These are phyloP conservation scores for Burhinus bistriatus DNA, from an alignment of 2,113 vertebrate genomes.

Conservation along the genomic window DNA sequence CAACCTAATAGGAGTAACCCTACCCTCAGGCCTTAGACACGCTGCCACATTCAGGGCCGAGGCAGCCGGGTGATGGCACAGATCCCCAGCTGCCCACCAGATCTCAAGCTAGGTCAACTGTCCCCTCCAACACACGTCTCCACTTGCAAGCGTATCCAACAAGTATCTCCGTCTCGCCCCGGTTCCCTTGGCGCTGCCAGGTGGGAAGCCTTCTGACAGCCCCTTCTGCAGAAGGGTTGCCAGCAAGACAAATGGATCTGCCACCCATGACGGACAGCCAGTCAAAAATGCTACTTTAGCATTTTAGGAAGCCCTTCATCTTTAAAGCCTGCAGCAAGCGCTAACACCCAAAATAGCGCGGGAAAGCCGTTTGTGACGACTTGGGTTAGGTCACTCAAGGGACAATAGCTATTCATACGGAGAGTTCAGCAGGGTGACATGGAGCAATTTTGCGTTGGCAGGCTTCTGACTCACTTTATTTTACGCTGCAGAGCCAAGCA, in stretches of 20 bases:
- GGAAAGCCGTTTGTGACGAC: background rate
- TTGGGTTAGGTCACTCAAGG: background rate
- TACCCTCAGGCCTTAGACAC: too few species aligned
- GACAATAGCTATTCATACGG: background rate
- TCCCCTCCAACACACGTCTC: background rate
- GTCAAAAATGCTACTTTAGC: background rate
- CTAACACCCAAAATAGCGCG: too few species aligned
- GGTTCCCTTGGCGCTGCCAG: background rate
- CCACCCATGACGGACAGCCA: rapidly evolving
- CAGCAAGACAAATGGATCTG: rapidly evolving
- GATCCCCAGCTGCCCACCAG: background rate
- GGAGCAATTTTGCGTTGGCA: background rate
- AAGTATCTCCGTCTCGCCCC: rapidly evolving
- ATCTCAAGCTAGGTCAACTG: rapidly evolving
- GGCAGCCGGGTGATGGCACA: rapidly evolving
- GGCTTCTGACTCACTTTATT: background rate
- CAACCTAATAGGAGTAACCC: too few species aligned
- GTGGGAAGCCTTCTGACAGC: background rate
- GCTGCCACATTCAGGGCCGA: rapidly evolving
- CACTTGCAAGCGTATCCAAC: rapidly evolving
- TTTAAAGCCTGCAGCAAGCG: background rate
- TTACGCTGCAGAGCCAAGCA: background rate
- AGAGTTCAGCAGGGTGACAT: background rate
- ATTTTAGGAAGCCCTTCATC: background rate
- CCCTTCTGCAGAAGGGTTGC: background rate